Evolutionary conservation across 2,113 vertebrate species (phyloP).

Genomic region (Anoura caudifer): DNA sequence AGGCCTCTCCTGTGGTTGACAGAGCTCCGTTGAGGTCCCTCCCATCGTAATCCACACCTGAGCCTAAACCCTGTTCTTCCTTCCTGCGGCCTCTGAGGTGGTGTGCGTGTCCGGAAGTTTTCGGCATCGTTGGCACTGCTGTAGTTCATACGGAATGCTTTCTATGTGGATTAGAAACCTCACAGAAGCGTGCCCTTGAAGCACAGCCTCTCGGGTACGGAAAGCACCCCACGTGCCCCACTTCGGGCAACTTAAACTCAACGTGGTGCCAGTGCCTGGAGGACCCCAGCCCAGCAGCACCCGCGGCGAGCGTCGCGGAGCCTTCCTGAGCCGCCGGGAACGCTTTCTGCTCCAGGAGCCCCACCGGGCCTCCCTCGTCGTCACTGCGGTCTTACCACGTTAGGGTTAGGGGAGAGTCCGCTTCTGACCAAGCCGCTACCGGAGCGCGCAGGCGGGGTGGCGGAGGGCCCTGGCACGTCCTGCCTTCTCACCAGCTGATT

Average conservation of each 20-base stretch:
- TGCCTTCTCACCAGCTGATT: conserved; percentile 85
- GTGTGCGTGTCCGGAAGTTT: not conserved
- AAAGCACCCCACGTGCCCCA: not conserved
- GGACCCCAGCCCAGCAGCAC: not conserved
- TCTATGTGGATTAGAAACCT: not conserved
- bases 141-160: not conserved
- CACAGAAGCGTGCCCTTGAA: not conserved
- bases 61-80: not conserved
- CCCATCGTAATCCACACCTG: not conserved
- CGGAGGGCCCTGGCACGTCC: conserved; percentile 73
- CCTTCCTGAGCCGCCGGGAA: not conserved
- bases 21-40: not conserved
- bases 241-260: not conserved
- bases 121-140: not conserved
- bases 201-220: not conserved
- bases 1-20: not conserved
- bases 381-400: conserved; percentile 75
- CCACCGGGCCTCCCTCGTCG: not conserved
- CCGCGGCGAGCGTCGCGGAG: not conserved
- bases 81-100: not conserved
- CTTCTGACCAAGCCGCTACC: conserved; percentile 74
- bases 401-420: conserved; percentile 69
- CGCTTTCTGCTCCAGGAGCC: not conserved
- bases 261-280: not conserved
- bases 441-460: conserved; percentile 61